Evolutionary conservation across 2,797 vertebrate species (phyloP).

Genomic region (Lutjanus campechanus): DNA sequence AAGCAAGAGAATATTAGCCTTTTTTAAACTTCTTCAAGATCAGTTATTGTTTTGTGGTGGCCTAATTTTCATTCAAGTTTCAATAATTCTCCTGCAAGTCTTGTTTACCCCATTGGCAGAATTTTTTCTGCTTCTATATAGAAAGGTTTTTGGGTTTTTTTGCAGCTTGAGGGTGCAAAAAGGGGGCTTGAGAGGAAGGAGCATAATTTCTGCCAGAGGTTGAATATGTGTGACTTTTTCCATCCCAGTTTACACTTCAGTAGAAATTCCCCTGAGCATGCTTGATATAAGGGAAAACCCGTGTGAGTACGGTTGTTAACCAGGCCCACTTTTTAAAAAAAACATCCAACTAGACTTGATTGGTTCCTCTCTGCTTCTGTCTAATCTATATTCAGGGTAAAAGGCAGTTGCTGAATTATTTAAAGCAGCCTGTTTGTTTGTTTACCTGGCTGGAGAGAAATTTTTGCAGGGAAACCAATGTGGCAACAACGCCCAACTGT

Average conservation of each 20-base stretch:
- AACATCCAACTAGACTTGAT: background rate
- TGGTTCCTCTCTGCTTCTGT: conserved; percentile 20
- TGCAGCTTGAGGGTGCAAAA: background rate
- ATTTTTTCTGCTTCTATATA: background rate
- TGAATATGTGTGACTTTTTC: conserved; percentile 15
- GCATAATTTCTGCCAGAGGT: conserved; percentile 8
- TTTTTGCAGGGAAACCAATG: conserved; percentile 42
- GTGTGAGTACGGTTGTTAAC: conserved; percentile 14
- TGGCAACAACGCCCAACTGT: conserved; percentile 19
- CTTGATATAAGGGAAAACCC: conserved; percentile 18
- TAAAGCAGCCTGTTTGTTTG: conserved; percentile 57
- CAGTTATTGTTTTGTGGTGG: background rate
- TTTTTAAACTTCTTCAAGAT: background rate
- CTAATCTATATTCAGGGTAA: conserved; percentile 59
- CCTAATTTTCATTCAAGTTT: background rate
- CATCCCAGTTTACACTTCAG: conserved; percentile 10
- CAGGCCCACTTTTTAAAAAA: conserved; percentile 15
- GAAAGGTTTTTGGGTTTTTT: background rate
- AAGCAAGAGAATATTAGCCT: background rate
- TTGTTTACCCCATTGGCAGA: conserved; percentile 16
- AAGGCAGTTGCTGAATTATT: conserved; percentile 66
- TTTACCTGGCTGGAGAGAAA: conserved; percentile 54
- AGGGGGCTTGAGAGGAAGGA: no score
- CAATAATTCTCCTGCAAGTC: background rate
- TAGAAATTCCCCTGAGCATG: conserved; percentile 8